Conservation (phyloP, 2,888 invertebrate genomes). For the Oxystoma pomonae region DNA sequence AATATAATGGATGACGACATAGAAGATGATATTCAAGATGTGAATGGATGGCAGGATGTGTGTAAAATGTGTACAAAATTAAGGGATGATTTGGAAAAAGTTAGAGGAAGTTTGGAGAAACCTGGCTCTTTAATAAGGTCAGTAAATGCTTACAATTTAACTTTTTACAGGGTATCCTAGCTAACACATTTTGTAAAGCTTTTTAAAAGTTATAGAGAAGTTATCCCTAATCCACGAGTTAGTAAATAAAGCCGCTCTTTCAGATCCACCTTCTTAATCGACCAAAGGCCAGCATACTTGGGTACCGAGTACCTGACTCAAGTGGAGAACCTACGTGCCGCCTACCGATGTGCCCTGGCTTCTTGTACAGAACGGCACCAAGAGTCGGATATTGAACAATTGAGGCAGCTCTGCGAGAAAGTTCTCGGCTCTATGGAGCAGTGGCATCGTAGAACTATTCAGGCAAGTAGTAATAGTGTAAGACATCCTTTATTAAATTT, state of each 20-base stretch:
- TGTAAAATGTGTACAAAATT: slow-evolving; percentile 57
- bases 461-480: slow-evolving; percentile 80
- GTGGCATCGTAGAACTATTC: slow-evolving; percentile 66
- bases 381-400: slow-evolving; percentile 82
- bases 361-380: slow-evolving; percentile 59
- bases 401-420: slow-evolving; percentile 79
- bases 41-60: slow-evolving; percentile 51
- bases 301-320: slow-evolving; percentile 77
- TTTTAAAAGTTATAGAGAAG: no score
- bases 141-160: no score
- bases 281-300: slow-evolving; percentile 39
- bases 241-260: no score
- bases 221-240: no score
- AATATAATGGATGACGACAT: neutral
- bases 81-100: slow-evolving; percentile 51
- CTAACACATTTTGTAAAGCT: no score
- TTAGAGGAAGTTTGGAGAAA: slow-evolving; percentile 37
- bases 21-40: slow-evolving; percentile 27
- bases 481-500: no score
- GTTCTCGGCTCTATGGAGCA: slow-evolving; percentile 88
- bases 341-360: slow-evolving; percentile 64
- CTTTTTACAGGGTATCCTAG: no score
- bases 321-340: slow-evolving; percentile 72
- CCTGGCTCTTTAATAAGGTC: slow-evolving; percentile 39
- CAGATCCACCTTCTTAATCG: slow-evolving; percentile 21